A percentile compares a stretch with the other conserved stretches of the same genome.
Conservation (phyloP, 1,140 invertebrate genomes). For the Ceratosolen solmsi region DNA sequence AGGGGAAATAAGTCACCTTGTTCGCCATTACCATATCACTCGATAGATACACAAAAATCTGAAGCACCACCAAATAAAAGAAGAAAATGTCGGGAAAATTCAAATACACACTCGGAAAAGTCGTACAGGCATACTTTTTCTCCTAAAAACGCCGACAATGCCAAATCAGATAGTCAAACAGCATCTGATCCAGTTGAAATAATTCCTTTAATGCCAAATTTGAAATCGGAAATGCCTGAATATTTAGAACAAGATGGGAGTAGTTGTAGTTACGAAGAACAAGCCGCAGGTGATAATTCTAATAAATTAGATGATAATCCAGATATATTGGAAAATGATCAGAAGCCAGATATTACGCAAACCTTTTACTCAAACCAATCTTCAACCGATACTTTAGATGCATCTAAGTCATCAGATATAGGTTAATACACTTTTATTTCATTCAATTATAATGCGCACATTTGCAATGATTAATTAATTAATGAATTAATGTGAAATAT, state of each 20-base stretch:
- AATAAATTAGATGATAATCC: slow-evolving; percentile 67
- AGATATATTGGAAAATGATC: slow-evolving; percentile 65
- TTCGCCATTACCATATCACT: slow-evolving; percentile 66
- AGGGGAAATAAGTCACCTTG: slow-evolving; percentile 68
- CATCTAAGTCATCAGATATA: slow-evolving; percentile 67
- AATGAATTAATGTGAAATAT: slow-evolving; percentile 48
- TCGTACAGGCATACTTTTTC: slow-evolving; percentile 56
- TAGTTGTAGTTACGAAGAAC: slow-evolving; percentile 73
- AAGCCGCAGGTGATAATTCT: slow-evolving; percentile 65
- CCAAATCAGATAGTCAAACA: slow-evolving; percentile 62
- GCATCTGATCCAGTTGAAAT: slow-evolving; percentile 70
- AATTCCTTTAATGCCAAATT: slow-evolving; percentile 72
- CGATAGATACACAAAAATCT: slow-evolving; percentile 62
- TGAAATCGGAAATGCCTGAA: slow-evolving; percentile 73
- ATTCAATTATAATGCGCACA: slow-evolving; percentile 11
- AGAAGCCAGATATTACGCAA: slow-evolving; percentile 70
- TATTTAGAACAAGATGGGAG: slow-evolving; percentile 72
- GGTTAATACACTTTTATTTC: slow-evolving; percentile 56
- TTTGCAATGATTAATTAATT: slow-evolving; percentile 28
- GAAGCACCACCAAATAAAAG: slow-evolving; percentile 69
- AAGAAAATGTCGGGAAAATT: slow-evolving; percentile 69
- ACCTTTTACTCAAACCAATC: slow-evolving; percentile 71
- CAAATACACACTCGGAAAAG: slow-evolving; percentile 65
- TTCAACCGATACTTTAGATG: slow-evolving; percentile 64
- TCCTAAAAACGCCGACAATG: slow-evolving; percentile 66